A percentile compares a stretch with the other conserved stretches of the same genome.
These are phyloP conservation scores for Myodes glareolus DNA, from an alignment of 2,113 vertebrate genomes.

Conservation along the genomic window DNA sequence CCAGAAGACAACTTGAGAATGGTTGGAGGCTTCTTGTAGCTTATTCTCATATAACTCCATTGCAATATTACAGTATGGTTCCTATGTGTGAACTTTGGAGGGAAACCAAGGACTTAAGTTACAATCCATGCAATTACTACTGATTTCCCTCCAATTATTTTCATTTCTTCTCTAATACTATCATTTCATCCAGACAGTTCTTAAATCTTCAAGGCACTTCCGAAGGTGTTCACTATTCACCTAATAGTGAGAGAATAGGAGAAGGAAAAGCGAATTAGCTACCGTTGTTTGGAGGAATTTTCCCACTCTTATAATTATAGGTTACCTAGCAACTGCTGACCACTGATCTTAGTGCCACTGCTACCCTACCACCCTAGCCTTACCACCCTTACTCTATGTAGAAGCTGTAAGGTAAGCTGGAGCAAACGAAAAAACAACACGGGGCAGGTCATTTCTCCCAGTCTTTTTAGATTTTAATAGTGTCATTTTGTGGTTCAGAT, in stretches of 20 bases:
- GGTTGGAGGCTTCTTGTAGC: background rate
- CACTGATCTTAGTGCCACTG: background rate
- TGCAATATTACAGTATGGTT: background rate
- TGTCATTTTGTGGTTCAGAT: background rate
- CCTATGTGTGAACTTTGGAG: background rate
- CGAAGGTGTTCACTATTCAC: background rate
- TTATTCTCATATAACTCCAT: background rate
- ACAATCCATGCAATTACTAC: background rate
- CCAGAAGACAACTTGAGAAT: background rate
- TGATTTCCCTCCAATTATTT: background rate
- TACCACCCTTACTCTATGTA: background rate
- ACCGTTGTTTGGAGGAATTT: background rate
- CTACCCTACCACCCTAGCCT: background rate
- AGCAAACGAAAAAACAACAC: background rate
- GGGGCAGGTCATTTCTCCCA: background rate
- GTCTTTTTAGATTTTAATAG: background rate
- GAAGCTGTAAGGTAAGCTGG: background rate
- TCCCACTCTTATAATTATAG: rapidly evolving
- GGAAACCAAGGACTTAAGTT: background rate
- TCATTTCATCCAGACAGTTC: background rate
- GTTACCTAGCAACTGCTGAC: rapidly evolving
- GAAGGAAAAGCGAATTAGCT: background rate
- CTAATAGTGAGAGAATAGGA: background rate
- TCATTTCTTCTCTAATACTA: background rate
- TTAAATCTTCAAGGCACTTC: background rate